phyloP scores from a whole-genome alignment of 53 echinoderm and acorn worm species.

The Crossaster papposus region DNA sequence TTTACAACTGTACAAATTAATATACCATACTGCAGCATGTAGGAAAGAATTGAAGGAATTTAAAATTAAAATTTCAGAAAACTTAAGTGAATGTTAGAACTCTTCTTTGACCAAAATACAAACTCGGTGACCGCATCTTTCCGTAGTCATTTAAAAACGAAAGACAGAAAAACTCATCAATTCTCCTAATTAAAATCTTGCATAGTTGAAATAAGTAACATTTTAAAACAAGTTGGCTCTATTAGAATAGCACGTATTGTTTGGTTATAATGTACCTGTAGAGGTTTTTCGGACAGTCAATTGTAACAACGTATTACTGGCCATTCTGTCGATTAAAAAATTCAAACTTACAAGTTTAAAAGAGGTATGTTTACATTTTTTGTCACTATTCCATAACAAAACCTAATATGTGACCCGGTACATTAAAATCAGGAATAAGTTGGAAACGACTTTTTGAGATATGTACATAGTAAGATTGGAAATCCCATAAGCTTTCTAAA shows the following conservation, averaged over 20 bases:
- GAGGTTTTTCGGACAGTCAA: neutral
- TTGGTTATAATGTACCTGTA: neutral
- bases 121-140: neutral
- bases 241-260: neutral
- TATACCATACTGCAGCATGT: conserved; percentile 45
- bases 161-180: neutral
- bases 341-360: too few relatives aligned
- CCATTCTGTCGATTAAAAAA: too few relatives aligned
- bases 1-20: conserved; percentile 38
- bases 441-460: too few relatives aligned
- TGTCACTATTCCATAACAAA: too few relatives aligned
- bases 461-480: too few relatives aligned
- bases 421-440: too few relatives aligned
- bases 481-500: too few relatives aligned
- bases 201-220: neutral
- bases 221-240: neutral
- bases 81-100: neutral
- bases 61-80: conserved; percentile 1
- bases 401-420: too few relatives aligned
- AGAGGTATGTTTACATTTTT: too few relatives aligned
- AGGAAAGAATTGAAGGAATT: neutral
- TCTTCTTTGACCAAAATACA: neutral
- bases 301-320: neutral
- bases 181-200: neutral
- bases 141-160: neutral